Base-by-base conservation (phyloP, 2,797 vertebrate genomes). In the Aotus griseimembra region DNA sequence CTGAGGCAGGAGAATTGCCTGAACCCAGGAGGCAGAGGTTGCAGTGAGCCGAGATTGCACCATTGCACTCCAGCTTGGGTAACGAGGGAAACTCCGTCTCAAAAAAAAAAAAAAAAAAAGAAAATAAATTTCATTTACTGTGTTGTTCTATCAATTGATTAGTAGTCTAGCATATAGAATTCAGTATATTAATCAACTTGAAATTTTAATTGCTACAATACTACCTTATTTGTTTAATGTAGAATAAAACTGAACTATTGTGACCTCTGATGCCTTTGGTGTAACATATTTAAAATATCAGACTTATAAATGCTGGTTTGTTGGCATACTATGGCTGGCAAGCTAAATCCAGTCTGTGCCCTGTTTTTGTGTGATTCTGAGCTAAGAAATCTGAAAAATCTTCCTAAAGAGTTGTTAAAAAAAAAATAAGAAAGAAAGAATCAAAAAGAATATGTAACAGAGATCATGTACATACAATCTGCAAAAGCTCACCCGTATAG, bases 201-300 rank as follows among this genome's bases (percentile, higher is more conserved):
- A 88, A 77, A 44, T 95, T 97, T 97, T 85, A 90, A 82, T 94
- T 96, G 28, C 55, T 91, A 24, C 58, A 55, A 39, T 95, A 22
- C 44, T 57, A 44, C 46, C 46, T 76, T 95, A 13, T 92, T 96
- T 70, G 84, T 61, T 96, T 88, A 93, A 92, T 84, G 41, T 80
- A 77, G 44, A 91, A 79, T 76, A 95, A 79, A 94, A 75, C 10
- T 83, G 52, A 82, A 61, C 33, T 88, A 2, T 81, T 96, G 61
- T 92, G 87, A 95, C 52, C 87, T 90, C 55, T 90, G 20, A 86
- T 93, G 48, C 14, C 24, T 94, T 97, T 82, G 57, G 7, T 92
- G 1, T 85, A 81, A 82, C 82, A 41, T 76, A 57, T 85, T 96
- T 96, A 75, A 86, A 81, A 88, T 79, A 84, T 28, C n/a, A 80